Conservation (phyloP, 1,140 invertebrate genomes). For the Panagrolaimus sp. region DNA sequence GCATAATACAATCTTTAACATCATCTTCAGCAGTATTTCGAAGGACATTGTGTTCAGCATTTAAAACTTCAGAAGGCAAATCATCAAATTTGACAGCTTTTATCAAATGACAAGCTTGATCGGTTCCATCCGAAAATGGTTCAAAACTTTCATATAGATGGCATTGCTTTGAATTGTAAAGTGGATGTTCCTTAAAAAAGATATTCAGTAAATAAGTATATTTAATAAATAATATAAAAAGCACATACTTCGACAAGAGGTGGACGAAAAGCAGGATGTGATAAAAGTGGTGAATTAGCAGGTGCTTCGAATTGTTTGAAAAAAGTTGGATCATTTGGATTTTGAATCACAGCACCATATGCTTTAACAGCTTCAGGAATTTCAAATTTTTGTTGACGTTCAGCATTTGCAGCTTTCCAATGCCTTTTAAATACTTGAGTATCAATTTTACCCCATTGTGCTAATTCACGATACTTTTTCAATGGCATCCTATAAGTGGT, state of each 20-base stretch:
- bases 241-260: constrained; percentile 23
- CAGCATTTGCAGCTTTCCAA: constrained; percentile 29
- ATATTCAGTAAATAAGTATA: not conserved
- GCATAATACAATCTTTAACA: constrained; percentile 48
- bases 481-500: constrained; percentile 41
- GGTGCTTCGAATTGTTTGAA: constrained; percentile 26
- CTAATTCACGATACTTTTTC: constrained; percentile 38
- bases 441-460: constrained; percentile 45
- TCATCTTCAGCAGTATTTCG: constrained; percentile 33
- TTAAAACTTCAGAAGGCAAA: constrained; percentile 26
- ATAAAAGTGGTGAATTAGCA: not conserved
- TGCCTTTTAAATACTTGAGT: constrained; percentile 48
- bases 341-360: constrained; percentile 33
- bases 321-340: constrained; percentile 39
- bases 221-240: constrained; percentile 13
- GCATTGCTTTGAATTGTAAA: constrained; percentile 38
- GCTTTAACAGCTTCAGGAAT: constrained; percentile 39
- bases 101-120: constrained; percentile 47
- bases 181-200: constrained; percentile 43
- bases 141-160: constrained; percentile 42
- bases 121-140: constrained; percentile 45
- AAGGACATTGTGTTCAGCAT: constrained; percentile 11
- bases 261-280: constrained; percentile 20
- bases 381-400: constrained; percentile 33
- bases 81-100: constrained; percentile 33